These are phyloP conservation scores for Heptranchias perlo DNA, from an alignment of 2,113 vertebrate species.

Conservation along the genomic window DNA sequence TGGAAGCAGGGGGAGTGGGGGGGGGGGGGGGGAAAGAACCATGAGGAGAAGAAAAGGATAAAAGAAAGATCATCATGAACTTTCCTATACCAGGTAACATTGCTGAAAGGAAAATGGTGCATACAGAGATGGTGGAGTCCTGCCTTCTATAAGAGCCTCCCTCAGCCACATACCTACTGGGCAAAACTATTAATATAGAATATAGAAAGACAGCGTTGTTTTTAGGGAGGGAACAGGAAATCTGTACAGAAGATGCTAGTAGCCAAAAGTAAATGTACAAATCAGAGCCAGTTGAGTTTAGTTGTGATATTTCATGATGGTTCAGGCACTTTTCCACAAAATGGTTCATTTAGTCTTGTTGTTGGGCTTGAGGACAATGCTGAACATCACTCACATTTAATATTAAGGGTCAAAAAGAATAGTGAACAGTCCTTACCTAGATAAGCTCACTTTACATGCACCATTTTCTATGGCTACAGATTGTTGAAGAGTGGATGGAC, in stretches of 20 bases:
- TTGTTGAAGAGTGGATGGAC: slow-evolving; percentile 47
- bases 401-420: too few species aligned
- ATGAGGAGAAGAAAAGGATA: neutral
- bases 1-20: neutral
- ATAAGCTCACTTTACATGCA: slow-evolving; percentile 50
- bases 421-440: slow-evolving; percentile 46
- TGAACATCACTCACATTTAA: neutral
- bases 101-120: neutral
- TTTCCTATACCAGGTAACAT: neutral
- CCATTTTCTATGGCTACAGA: slow-evolving; percentile 45
- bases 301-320: neutral
- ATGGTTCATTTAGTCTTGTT: neutral
- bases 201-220: neutral
- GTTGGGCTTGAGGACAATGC: too few species aligned
- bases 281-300: neutral
- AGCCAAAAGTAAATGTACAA: neutral
- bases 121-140: neutral
- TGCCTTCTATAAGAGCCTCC: neutral
- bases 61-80: neutral
- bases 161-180: neutral
- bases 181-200: neutral
- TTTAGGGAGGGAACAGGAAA: neutral
- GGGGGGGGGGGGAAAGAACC: too few species aligned
- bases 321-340: neutral
- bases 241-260: neutral